These are phyloP conservation scores for Darevskia mixta DNA, from an alignment of 2,797 vertebrate species.

Conservation along the genomic window DNA sequence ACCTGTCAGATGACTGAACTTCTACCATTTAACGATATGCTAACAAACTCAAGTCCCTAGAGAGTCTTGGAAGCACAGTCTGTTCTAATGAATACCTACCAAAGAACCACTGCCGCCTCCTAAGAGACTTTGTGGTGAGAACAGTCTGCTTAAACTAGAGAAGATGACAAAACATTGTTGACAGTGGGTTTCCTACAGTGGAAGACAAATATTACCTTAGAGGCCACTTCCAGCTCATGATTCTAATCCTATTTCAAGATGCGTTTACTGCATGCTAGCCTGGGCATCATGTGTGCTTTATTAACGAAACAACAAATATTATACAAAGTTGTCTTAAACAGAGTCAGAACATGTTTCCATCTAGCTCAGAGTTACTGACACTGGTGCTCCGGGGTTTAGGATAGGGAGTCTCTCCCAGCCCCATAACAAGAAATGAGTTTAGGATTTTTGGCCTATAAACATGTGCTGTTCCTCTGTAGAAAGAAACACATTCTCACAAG, in stretches of 20 bases:
- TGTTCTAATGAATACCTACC: neutral
- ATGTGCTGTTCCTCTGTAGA: neutral
- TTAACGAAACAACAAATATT: neutral
- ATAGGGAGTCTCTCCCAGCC: neutral
- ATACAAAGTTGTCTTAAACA: neutral
- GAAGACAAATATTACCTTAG: too few species aligned
- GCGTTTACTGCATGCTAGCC: neutral
- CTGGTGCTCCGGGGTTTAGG: neutral
- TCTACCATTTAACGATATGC: constrained; percentile 9
- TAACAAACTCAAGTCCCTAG: neutral
- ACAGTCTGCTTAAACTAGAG: neutral
- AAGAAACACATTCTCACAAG: neutral
- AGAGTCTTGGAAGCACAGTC: neutral
- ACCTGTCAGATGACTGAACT: constrained; percentile 7
- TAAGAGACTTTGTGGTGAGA: neutral
- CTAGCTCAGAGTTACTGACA: neutral
- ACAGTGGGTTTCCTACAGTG: too few species aligned
- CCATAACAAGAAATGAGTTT: neutral
- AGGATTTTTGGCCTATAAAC: neutral
- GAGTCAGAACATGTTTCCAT: neutral
- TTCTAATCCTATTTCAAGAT: neutral
- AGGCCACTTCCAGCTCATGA: too few species aligned
- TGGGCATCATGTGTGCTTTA: neutral
- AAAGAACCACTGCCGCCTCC: neutral
- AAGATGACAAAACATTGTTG: neutral